Percentiles rank a stretch among this genome's conserved stretches.
Conservation (phyloP, 2,797 vertebrate species). For the Lindbergichthys nudifrons region DNA sequence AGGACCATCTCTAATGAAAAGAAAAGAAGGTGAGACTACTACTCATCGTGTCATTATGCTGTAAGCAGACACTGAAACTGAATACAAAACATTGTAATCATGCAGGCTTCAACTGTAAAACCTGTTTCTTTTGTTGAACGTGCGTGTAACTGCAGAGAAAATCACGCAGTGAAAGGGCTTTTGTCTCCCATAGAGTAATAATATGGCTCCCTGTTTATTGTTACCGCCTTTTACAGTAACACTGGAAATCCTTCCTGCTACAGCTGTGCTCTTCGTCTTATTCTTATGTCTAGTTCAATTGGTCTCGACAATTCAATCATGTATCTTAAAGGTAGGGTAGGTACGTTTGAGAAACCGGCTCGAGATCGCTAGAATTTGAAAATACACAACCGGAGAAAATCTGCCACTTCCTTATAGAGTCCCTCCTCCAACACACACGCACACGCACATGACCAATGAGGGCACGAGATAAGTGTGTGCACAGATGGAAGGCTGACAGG, state of each 20-base stretch:
- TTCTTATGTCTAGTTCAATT: slow-evolving; percentile 13
- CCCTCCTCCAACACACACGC: no score
- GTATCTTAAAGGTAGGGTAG: no score
- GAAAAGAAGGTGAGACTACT: slow-evolving; percentile 86
- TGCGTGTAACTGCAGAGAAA: slow-evolving; percentile 20
- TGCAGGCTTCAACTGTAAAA: background rate
- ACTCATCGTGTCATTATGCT: background rate
- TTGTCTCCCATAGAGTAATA: slow-evolving; percentile 45
- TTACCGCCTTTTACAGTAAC: slow-evolving; percentile 61
- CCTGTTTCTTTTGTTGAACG: slow-evolving; percentile 12
- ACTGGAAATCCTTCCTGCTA: slow-evolving; percentile 66
- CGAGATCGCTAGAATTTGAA: no score
- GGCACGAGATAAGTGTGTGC: no score
- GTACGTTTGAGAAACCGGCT: no score
- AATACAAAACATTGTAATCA: background rate
- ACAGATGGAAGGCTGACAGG: no score
- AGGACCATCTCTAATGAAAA: slow-evolving; percentile 80
- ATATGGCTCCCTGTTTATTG: slow-evolving; percentile 63
- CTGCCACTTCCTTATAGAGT: no score
- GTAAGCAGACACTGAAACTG: background rate
- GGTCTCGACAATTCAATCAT: slow-evolving; percentile 15
- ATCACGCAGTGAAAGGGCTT: slow-evolving; percentile 59
- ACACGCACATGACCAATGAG: no score
- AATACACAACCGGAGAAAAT: no score
- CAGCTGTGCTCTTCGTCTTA: slow-evolving; percentile 21